Evolutionary conservation across 2,888 invertebrate species (phyloP), one percentile per base, ranked within the genome.

Genomic region (Drosophila neoperkinsi): DNA sequence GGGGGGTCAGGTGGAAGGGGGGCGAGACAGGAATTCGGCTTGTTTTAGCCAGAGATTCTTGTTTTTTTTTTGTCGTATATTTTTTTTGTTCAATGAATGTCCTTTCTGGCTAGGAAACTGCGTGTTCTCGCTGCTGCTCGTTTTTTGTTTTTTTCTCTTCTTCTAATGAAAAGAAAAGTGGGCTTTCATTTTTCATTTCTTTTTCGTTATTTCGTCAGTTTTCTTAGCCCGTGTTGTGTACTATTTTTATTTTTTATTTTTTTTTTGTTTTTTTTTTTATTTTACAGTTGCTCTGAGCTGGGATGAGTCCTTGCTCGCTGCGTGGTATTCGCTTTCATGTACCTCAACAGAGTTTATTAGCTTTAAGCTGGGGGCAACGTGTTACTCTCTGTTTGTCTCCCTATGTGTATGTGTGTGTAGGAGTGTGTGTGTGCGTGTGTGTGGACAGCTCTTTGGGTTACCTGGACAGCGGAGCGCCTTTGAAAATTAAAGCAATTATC

Each of bases 251-350:
- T 70, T 62, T 53, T 16, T 56, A 43, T 66, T 53, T 66, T 46
- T 58, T 41, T 71, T 64, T 49, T 3, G 28, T 33, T 33, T 13
- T 1, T 36, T 43, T 53, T 50, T 55, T 25, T 57, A 46, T 25
- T 68, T 63, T 49, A 13, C 41, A 31, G 30, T 18, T 63, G 33
- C 16, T 58, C 21, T 71, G 58, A 63, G 76, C 68, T 74, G 74
- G 82, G 82, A 72, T 83, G 79, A 76, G 83, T 77, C 67, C 67
- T 56, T 56, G 28, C 3, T 56, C 28, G 36, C 53, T 66, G 61
- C 78, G 49, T 80, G 88, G 88, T 74, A 88, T 84, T 84, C 87
- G 81, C 88, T 84, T 84, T 84, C 87, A 84, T 84, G 86, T 84
- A 77, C 46, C 81, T 71, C 74, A 70, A 25, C 28, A 55, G 74